Percentiles rank a stretch among this genome's conserved stretches.
Conservation (phyloP, 1,140 invertebrate species). For the Pantala flavescens region DNA sequence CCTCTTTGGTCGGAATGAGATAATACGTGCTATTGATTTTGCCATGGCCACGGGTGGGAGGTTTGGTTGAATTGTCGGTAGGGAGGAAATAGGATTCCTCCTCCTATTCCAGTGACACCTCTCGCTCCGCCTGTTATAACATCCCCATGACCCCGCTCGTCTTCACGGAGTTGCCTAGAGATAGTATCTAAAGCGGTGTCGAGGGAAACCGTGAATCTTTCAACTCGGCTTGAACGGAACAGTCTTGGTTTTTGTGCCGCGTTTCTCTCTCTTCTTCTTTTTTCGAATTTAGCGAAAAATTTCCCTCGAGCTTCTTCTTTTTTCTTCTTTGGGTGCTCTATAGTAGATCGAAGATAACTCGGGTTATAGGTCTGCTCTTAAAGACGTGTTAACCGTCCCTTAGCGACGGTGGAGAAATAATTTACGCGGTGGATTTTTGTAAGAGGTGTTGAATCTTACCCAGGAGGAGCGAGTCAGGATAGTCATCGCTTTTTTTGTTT, state of each 20-base stretch:
- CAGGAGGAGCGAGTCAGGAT: too few relatives aligned
- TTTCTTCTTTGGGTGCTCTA: too few relatives aligned
- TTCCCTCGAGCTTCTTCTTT: neutral
- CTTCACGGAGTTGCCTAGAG: neutral
- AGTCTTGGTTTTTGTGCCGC: neutral
- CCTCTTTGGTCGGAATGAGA: neutral
- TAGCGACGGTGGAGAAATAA: neutral
- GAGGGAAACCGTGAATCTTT: neutral
- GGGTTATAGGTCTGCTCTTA: neutral
- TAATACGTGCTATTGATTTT: constrained; percentile 10
- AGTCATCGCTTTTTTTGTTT: too few relatives aligned
- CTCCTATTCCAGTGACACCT: neutral
- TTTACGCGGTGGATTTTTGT: too few relatives aligned
- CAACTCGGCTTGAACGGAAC: neutral
- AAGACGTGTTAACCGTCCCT: neutral
- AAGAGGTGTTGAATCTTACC: too few relatives aligned
- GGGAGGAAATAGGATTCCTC: neutral
- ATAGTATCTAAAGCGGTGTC: neutral
- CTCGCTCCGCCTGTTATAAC: neutral
- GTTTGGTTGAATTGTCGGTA: neutral
- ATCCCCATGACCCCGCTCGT: neutral
- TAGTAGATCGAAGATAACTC: neutral
- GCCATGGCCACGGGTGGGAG: neutral
- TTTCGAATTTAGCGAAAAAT: neutral
- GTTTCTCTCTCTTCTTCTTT: neutral